Evolutionary conservation across 1,140 invertebrate species (phyloP), one percentile per base, ranked within the genome.

Genomic region (Gryllus bimaculatus): DNA sequence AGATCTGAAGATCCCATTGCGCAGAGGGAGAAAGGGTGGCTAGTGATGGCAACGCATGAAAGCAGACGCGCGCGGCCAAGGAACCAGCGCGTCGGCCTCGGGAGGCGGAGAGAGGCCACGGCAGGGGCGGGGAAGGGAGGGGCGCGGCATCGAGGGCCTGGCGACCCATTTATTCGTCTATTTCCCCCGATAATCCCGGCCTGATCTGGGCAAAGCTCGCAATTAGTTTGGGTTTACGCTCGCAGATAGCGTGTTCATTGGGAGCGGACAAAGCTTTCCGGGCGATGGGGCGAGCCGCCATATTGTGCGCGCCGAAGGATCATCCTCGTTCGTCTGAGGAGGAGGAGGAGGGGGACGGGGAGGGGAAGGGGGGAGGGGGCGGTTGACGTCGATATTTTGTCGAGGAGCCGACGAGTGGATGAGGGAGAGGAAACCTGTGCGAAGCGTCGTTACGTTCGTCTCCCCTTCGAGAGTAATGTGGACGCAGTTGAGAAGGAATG

Each of bases 181-280:
- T 39, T 66, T 18, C 54, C 54, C 10, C 54, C 54, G 54, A 66
- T 66, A 66, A 66, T 66, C 54, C 54, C 54, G 10, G 10, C 18
- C 54, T 66, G 54, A 66, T 66, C 54, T 66, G 10, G 54, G 18
- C 18, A 18, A 66, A 18, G 54, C 54, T 66, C 7, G 54, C 54
- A 66, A 66, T 66, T 66, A 66, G 54, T 66, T 66, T 66, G 54
- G 54, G 54, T 66, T 66, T 66, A 66, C 54, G 54, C 54, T 66
- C 54, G 10, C 54, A 66, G 18, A 66, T 66, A 66, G 54, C 54
- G 54, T 66, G 54, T 66, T 66, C 54, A 66, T 66, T 66, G 54
- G 18, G 10, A 66, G 54, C 1, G 54, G 54, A 66, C 54, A 66
- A 66, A 10, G 54, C 26, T 39, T 39, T 39, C 26, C 18, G 54